Evolutionary conservation across 2,113 vertebrate genomes (phyloP), one percentile per base, ranked within the genome.

Genomic region (Anguilla rostrata): DNA sequence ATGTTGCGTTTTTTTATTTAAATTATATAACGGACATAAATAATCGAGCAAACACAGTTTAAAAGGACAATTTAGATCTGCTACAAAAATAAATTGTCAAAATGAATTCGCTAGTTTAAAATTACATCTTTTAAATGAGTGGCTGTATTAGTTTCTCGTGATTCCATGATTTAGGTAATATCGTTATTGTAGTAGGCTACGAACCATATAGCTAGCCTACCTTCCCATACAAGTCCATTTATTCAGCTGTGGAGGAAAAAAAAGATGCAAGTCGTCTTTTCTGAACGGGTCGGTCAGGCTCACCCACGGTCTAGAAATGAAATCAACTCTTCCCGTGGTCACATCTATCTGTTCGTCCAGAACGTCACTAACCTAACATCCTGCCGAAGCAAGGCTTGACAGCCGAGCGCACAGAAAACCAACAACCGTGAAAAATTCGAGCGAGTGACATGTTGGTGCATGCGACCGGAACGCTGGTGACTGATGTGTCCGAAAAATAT

Each of bases 191-290:
- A 9, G n/a, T n/a, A 71, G 43, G 4, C 5, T 46, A 60, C 3
- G 15, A 66, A 20, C 3, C 60, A 14, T 53, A 53, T 12, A 53
- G 12, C 60, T 75, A 29, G 71, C 71, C 26, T 75, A 75, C 71
- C 71, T 75, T 75, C n/a, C 71, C 71, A 34, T 75, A 75, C 71
- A 75, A 75, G n/a, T 75, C 71, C 71, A 75, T 75, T 75, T 75
- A 34, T 75, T 75, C 71, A 75, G 71, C 22, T 26, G 60, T 66
- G 26, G 8, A n/a, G 26, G 20, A 5, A 71, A 71, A 71, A 5
- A n/a, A 34, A 34, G 63, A 9, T 26, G 63, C 16, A 71, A 71
- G 26, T 71, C 26, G 7, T 3, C 63, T 71, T 71, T 71, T 71
- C 16, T 71, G 20, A n/a, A 5, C 5, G 7, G 63, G n/a, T 71